These are phyloP conservation scores for Lomographa bimaculata DNA, from an alignment of 2,888 invertebrate species.

Conservation along the genomic window DNA sequence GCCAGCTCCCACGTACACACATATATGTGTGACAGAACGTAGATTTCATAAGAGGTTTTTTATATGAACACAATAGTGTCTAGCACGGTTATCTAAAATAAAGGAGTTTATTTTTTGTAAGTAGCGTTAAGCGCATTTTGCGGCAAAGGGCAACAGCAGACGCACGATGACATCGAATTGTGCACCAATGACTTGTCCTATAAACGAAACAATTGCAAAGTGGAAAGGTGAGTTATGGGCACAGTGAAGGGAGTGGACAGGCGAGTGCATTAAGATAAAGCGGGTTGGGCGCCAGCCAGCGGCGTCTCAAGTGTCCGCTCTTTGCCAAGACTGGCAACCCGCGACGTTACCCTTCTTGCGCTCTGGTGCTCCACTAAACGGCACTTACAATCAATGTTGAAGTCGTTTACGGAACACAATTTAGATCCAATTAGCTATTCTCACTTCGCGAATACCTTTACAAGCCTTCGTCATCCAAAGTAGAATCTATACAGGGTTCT, in stretches of 20 bases:
- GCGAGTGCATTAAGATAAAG: constrained; percentile 78
- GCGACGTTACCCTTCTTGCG: constrained; percentile 35
- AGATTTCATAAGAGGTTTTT: constrained; percentile 54
- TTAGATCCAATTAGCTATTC: constrained; percentile 13
- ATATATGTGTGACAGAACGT: constrained; percentile 35
- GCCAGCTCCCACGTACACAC: constrained; percentile 40
- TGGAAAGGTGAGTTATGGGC: constrained; percentile 67
- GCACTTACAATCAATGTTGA: constrained; percentile 17
- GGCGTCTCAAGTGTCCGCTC: constrained; percentile 73
- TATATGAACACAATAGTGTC: too few relatives aligned
- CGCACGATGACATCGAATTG: constrained; percentile 38
- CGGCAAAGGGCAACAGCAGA: too few relatives aligned
- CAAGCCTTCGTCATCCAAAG: too few relatives aligned
- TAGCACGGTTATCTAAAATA: constrained; percentile 57
- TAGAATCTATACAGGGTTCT: neutral
- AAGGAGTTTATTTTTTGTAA: constrained; percentile 46
- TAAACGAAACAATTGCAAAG: constrained; percentile 63
- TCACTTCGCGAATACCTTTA: too few relatives aligned
- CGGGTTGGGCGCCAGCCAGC: constrained; percentile 73
- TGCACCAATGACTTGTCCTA: constrained; percentile 47
- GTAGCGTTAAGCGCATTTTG: constrained; percentile 26
- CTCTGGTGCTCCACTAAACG: constrained; percentile 23
- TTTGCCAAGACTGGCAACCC: constrained; percentile 58
- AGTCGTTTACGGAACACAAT: constrained; percentile 12
- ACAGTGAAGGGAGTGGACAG: constrained; percentile 64